A percentile compares a stretch with the other conserved stretches of the same genome.
Conservation (phyloP, 2,797 vertebrate species). For the Allochrocebus solatus region DNA sequence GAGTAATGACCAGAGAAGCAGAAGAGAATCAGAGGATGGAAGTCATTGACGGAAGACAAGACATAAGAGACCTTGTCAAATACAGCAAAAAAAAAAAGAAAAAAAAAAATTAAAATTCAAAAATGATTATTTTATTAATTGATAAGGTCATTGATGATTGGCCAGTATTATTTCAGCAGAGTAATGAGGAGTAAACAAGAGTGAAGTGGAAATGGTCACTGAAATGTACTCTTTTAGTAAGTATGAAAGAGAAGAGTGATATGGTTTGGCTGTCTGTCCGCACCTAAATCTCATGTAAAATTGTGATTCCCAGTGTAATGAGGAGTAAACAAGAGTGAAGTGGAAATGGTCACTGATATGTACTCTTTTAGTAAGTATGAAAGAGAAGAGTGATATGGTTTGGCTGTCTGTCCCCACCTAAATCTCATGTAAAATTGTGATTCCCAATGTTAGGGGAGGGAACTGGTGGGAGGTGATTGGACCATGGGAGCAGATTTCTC, state of each 20-base stretch:
- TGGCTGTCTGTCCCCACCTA: not conserved
- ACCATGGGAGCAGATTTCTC: not conserved
- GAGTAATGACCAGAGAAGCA: not conserved
- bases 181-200: not conserved
- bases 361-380: not conserved
- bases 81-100: not conserved
- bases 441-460: not conserved
- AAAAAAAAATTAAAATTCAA: not conserved
- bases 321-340: not conserved
- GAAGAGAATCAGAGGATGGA: not conserved
- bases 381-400: not conserved
- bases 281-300: no score
- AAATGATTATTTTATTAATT: not conserved
- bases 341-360: not conserved
- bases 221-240: not conserved
- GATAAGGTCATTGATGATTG: not conserved
- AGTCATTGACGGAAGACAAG: not conserved
- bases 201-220: not conserved
- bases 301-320: no score
- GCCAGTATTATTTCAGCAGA: not conserved
- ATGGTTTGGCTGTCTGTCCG: no score
- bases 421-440: not conserved
- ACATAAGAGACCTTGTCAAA: not conserved
- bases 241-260: not conserved
- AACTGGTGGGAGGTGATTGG: not conserved